phyloP scores from a whole-genome alignment of 2,113 vertebrate species.

The Prochilodus magdalenae region DNA sequence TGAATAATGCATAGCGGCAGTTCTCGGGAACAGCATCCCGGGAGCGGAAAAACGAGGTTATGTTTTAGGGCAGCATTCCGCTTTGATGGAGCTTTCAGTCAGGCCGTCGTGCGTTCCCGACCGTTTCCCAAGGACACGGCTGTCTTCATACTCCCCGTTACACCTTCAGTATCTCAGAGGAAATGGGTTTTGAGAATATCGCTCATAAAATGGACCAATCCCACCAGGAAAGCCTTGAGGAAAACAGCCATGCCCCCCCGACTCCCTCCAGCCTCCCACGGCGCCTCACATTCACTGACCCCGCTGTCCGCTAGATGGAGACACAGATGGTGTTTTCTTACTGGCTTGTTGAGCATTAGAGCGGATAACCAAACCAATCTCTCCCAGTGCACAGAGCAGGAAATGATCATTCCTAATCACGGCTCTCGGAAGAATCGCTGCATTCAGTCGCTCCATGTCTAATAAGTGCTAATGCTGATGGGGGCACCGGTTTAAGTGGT shows the following conservation, averaged over 20 bases:
- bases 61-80: constrained; percentile 30
- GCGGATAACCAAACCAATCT: not conserved
- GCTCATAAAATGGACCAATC: constrained; percentile 8
- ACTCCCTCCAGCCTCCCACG: too few relatives aligned
- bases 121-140: constrained; percentile 31
- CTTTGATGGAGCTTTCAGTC: not conserved
- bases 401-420: not conserved
- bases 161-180: constrained; percentile 40
- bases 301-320: constrained; percentile 51
- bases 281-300: not conserved
- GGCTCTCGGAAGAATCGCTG: not conserved
- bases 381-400: not conserved
- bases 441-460: not conserved
- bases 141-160: constrained; percentile 19
- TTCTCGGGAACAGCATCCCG: constrained; percentile 22
- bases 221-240: not conserved
- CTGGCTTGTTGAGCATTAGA: not conserved
- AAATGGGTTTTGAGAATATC: constrained; percentile 26
- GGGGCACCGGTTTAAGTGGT: not conserved
- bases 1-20: constrained; percentile 42
- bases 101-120: not conserved
- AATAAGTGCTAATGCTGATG: not conserved
- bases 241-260: not conserved
- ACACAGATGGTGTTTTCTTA: constrained; percentile 16
- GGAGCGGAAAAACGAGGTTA: constrained; percentile 56